Evolutionary conservation across 2,113 vertebrate genomes (phyloP).

Genomic region (Aegypius monachus): DNA sequence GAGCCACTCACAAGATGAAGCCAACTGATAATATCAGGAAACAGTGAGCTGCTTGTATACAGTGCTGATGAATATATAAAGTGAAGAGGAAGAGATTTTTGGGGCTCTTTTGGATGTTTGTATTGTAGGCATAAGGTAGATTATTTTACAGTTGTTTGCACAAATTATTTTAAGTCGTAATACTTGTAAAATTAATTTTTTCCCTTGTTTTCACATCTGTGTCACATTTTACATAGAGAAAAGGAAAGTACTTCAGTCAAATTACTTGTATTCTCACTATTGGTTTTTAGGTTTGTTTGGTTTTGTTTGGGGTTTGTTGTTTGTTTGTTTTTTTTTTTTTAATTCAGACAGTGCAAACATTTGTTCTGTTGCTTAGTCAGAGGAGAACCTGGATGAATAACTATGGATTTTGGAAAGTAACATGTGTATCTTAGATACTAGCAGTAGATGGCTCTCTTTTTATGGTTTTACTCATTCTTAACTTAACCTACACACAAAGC

Average conservation of each 20-base stretch:
- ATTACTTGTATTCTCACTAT: not conserved
- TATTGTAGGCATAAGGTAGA: not conserved
- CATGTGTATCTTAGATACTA: not conserved
- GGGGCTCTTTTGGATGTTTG: not conserved
- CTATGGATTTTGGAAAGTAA: not conserved
- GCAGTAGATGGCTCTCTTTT: constrained; percentile 12
- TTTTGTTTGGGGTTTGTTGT: not conserved
- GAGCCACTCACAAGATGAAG: not conserved
- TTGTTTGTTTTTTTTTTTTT: not conserved
- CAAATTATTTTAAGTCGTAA: not conserved
- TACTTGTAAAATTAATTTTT: not conserved
- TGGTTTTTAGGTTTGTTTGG: not conserved
- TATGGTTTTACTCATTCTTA: not conserved
- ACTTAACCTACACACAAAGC: not conserved
- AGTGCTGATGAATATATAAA: not conserved
- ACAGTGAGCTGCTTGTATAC: not conserved
- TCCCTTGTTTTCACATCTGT: not conserved
- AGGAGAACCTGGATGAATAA: not conserved
- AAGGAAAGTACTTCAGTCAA: not conserved
- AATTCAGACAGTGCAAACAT: not conserved
- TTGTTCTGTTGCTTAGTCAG: not conserved
- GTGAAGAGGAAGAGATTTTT: not conserved
- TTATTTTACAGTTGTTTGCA: not conserved
- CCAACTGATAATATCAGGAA: not conserved
- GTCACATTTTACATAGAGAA: not conserved